phyloP scores from a whole-genome alignment of 2,113 vertebrate genomes.

The Geococcyx californianus region DNA sequence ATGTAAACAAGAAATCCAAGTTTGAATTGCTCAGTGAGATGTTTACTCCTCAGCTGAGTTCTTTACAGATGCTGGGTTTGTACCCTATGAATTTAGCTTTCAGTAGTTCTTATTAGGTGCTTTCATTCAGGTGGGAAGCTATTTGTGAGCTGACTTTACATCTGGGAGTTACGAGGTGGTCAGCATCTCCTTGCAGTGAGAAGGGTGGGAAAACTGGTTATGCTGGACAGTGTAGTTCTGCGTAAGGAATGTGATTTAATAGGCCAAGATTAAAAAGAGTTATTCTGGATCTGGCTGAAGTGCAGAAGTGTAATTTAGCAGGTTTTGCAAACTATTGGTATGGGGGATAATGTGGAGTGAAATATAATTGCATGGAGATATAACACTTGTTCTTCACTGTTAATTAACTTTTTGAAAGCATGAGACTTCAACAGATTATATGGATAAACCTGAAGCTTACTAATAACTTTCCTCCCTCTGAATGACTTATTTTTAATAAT shows the following conservation, averaged over 20 bases:
- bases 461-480: slow-evolving; percentile 21
- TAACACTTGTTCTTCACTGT: not conserved
- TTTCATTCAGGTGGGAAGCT: not conserved
- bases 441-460: not conserved
- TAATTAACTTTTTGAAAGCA: not conserved
- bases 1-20: not conserved
- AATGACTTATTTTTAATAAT: slow-evolving; percentile 16
- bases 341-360: not conserved
- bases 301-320: not conserved
- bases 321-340: not conserved
- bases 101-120: not conserved
- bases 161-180: not conserved
- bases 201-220: not conserved
- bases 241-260: not conserved
- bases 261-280: not conserved
- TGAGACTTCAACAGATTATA: not conserved
- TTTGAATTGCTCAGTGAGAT: not conserved
- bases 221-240: not conserved
- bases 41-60: not conserved
- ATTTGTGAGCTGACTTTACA: not conserved
- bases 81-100: not conserved
- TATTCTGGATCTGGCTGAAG: not conserved
- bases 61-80: not conserved
- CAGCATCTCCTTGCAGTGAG: not conserved
- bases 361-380: not conserved